These are phyloP conservation scores for Halichondria panicea DNA, from an alignment of 37 sponge, comb jelly and placozoan genomes.

Conservation along the genomic window DNA sequence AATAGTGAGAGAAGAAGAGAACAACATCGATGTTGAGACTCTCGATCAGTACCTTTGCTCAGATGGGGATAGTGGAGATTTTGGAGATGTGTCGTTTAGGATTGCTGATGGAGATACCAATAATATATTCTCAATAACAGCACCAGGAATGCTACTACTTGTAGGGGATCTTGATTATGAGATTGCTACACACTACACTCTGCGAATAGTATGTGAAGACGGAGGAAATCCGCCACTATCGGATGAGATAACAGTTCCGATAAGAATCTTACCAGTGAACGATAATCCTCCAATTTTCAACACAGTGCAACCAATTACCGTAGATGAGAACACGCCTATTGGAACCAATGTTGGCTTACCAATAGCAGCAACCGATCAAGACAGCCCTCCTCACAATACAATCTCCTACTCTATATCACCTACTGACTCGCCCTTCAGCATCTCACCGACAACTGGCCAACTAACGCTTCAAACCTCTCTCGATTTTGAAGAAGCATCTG, in stretches of 20 bases:
- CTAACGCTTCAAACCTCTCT: conserved; percentile 37
- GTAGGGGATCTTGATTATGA: conserved; percentile 44
- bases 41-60: conserved; percentile 28
- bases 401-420: conserved; percentile 32
- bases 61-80: conserved; percentile 50
- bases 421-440: conserved; percentile 26
- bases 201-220: conserved; percentile 57
- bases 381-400: conserved; percentile 49
- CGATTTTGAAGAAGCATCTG: conserved; percentile 40
- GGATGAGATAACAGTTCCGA: conserved; percentile 26
- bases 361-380: conserved; percentile 44
- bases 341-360: background rate
- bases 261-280: conserved; percentile 48
- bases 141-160: conserved; percentile 40
- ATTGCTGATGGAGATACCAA: conserved; percentile 29
- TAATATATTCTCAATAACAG: conserved; percentile 20
- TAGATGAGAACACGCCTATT: conserved; percentile 18
- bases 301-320: background rate
- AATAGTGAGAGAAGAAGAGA: conserved; percentile 9
- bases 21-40: background rate
- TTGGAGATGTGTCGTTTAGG: conserved; percentile 43
- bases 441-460: conserved; percentile 36
- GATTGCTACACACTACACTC: conserved; percentile 19
- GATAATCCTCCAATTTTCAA: conserved; percentile 60
- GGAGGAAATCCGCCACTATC: conserved; percentile 44